Evolutionary conservation across 2,797 vertebrate species (phyloP).

Genomic region (Prunella strophiata): DNA sequence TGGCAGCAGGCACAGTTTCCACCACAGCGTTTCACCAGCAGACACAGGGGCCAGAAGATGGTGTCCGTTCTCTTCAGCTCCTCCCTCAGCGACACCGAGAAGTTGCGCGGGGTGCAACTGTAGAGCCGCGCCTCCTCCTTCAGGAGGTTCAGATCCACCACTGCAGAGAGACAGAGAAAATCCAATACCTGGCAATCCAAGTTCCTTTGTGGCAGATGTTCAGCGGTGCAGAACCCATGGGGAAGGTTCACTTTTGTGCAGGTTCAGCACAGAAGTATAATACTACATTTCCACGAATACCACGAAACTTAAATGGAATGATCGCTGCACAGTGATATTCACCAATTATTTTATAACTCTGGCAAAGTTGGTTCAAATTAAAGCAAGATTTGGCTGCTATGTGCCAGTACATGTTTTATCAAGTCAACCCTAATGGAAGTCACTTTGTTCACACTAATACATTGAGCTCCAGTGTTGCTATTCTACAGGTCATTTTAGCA

Average conservation of each 20-base stretch:
- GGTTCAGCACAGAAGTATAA: not conserved
- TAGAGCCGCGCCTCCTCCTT: conserved; percentile 93
- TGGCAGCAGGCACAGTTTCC: conserved; percentile 96
- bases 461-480: not conserved
- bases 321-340: rapidly evolving
- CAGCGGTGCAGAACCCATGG: not conserved
- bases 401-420: not conserved
- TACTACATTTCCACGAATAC: not conserved
- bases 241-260: not conserved
- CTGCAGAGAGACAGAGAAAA: conserved; percentile 48
- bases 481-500: not conserved
- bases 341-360: not conserved
- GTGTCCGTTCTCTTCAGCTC: conserved; percentile 93
- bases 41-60: conserved; percentile 97
- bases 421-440: not conserved
- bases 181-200: not conserved
- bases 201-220: not conserved
- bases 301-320: not conserved
- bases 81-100: conserved; percentile 92
- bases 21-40: conserved; percentile 96
- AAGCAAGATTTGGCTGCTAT: not conserved
- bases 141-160: conserved; percentile 90
- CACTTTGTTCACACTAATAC: not conserved
- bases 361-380: not conserved
- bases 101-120: conserved; percentile 97